Conservation (phyloP, 2,797 vertebrate genomes). For the Urophycis tenuis region DNA sequence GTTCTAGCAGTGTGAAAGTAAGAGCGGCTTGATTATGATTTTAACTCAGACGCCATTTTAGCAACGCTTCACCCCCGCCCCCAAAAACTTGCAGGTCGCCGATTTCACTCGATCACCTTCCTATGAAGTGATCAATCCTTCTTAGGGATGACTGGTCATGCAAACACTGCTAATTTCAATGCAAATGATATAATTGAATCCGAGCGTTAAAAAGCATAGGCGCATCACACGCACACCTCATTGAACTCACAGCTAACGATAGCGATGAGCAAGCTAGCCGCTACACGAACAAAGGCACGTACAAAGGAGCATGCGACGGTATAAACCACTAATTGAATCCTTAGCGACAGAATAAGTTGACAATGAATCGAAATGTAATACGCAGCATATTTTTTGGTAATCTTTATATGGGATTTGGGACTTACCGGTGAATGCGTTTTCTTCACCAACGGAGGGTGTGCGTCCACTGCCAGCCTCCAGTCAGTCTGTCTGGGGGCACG, state of each 20-base stretch:
- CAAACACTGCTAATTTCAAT: not conserved
- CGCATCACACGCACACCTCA: constrained; percentile 37
- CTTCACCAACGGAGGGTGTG: not conserved
- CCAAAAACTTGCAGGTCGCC: constrained; percentile 1
- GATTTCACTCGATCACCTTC: not conserved
- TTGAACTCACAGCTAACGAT: constrained; percentile 26
- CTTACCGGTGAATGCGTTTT: not conserved
- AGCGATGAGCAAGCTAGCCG: constrained; percentile 45
- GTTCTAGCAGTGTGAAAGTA: not conserved
- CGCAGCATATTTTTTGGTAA: not conserved
- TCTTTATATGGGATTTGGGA: not conserved
- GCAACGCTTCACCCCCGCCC: constrained; percentile 18
- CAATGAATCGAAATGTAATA: not conserved
- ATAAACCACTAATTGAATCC: not conserved
- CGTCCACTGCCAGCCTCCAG: not conserved
- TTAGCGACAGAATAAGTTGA: not conserved
- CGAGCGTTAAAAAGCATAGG: not conserved
- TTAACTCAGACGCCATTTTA: constrained; percentile 66
- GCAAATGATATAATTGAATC: not conserved
- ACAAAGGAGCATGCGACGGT: not conserved
- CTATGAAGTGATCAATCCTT: not conserved
- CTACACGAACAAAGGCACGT: constrained; percentile 33
- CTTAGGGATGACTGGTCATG: not conserved
- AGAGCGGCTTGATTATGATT: not conserved
- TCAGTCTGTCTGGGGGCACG: not conserved